Evolutionary conservation across 2,113 vertebrate species (phyloP).

Genomic region (Bujurquina vittata): DNA sequence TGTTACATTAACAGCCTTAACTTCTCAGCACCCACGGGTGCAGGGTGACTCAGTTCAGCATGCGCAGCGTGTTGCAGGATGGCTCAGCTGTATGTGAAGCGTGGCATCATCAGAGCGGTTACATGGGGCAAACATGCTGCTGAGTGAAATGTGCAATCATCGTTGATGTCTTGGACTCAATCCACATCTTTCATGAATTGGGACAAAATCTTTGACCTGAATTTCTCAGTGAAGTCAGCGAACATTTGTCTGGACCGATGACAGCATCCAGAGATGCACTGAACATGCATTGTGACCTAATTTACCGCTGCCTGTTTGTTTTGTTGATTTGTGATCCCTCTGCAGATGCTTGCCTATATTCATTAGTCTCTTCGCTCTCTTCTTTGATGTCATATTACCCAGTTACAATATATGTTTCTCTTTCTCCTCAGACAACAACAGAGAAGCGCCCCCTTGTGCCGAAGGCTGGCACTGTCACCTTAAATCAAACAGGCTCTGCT

Average conservation of each 20-base stretch:
- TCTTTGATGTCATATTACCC: neutral
- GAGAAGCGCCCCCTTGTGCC: constrained; percentile 84
- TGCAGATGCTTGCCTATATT: neutral
- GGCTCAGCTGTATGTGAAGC: constrained; percentile 47
- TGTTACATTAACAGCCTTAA: constrained; percentile 6
- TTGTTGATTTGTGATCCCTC: neutral
- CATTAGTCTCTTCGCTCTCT: neutral
- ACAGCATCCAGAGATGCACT: neutral
- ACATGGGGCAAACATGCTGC: neutral
- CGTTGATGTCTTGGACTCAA: neutral
- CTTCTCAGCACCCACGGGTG: neutral
- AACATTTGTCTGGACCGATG: neutral
- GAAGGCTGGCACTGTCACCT: constrained; percentile 59
- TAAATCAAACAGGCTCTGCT: constrained; percentile 36
- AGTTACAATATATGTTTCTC: neutral
- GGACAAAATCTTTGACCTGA: neutral
- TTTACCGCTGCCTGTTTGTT: neutral
- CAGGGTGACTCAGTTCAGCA: constrained; percentile 36
- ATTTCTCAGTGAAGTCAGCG: neutral
- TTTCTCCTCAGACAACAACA: constrained; percentile 44
- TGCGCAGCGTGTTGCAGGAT: constrained; percentile 1
- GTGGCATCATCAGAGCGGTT: constrained; percentile 4
- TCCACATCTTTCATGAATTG: neutral
- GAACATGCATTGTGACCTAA: neutral
- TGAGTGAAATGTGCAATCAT: constrained; percentile 25